Evolutionary conservation across 2,888 invertebrate genomes (phyloP), one percentile per base, ranked within the genome.

Genomic region (Sphecodes monilicornis): DNA sequence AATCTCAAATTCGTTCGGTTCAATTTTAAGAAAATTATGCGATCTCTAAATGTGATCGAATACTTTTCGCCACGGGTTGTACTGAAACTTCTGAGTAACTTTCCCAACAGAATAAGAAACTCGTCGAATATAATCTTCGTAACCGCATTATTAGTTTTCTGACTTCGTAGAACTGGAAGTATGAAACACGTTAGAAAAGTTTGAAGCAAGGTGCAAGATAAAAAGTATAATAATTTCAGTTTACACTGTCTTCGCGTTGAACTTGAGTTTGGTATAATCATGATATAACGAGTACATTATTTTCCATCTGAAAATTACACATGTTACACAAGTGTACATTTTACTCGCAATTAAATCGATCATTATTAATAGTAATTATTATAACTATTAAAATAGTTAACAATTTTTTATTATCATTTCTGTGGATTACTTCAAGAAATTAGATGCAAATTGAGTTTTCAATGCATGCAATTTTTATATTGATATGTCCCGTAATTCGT

Each of bases 111-210:
- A 32, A 50, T 10, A 26, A 39, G 41, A 54, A 29, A 36, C 36
- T 73, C 13, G 64, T 18, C 41, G 36, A 81, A 75, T 69, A 66
- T 84, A 74, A 77, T 84, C 69, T 70, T 81, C 64, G 36, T 66
- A 71, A 71, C 70, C 29, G 76, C 32, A 76, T 72, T 82, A 81
- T 83, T 82, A 72, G 72, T 68, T 76, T n/a, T 16, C 43, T 26
- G 39, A 82, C 82, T 82, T 60, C 18, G 82, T 39, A 57, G 76
- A 71, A 71, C 75, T 76, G 26, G 5, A 41, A 6, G 10, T 68
- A 50, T 46, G 68, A 76, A 76, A 46, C 66, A n/a, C 46, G 57
- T 72, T 82, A 72, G n/a, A 68, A 57, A 76, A 82, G 76, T 76
- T 71, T 0, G 18, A 32, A 39, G 16, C 50, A 64, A 29, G 29